Evolutionary conservation across 2,113 vertebrate species (phyloP).

Genomic region (Dolichallabes microphthalmus): DNA sequence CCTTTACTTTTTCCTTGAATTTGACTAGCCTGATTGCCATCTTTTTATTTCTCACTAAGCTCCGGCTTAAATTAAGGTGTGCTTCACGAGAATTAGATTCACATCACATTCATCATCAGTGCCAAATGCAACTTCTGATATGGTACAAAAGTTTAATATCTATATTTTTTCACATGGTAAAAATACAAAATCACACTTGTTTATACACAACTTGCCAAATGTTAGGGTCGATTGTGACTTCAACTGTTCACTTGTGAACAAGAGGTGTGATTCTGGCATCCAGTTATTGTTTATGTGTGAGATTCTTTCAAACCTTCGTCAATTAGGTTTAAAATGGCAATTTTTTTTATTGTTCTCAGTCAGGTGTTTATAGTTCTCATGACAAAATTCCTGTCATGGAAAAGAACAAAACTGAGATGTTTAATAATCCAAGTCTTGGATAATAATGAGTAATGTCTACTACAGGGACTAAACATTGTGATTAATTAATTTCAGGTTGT

Average conservation of each 20-base stretch:
- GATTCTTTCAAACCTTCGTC: constrained; percentile 25
- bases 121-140: not conserved
- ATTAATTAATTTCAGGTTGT: not conserved
- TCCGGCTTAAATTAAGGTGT: not conserved
- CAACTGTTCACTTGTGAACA: constrained; percentile 21
- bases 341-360: constrained; percentile 31
- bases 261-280: constrained; percentile 6
- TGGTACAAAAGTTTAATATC: not conserved
- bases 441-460: not conserved
- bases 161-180: not conserved
- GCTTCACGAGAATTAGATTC: not conserved
- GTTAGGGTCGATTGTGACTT: not conserved
- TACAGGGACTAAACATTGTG: not conserved
- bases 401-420: not conserved
- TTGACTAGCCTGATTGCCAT: not conserved
- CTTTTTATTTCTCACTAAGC: not conserved
- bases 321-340: constrained; percentile 26
- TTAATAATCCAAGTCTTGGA: not conserved
- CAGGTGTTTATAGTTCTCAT: not conserved
- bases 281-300: constrained; percentile 10
- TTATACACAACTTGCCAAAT: not conserved
- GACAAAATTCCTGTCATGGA: constrained; percentile 7
- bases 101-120: not conserved
- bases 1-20: not conserved
- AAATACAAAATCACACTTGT: not conserved